phyloP scores from a whole-genome alignment of 1,140 invertebrate genomes.

The Drosophila bocki region DNA sequence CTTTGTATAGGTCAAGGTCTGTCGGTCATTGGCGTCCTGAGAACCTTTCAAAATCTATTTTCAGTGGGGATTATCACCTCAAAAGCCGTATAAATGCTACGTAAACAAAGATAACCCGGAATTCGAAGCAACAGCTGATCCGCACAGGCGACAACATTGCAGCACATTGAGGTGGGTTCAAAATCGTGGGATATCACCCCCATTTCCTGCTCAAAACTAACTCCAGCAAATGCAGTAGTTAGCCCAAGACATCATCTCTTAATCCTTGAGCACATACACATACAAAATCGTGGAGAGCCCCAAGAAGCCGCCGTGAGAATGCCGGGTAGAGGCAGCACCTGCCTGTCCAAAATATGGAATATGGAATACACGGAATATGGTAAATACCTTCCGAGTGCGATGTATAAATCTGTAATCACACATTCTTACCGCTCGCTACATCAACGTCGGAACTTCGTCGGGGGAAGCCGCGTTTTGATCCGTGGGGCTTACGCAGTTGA shows the following conservation, averaged over 20 bases:
- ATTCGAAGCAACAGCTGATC: conserved; percentile 37
- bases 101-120: conserved; percentile 42
- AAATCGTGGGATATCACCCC: conserved; percentile 51
- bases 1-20: conserved; percentile 33
- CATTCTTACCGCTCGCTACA: conserved; percentile 56
- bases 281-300: conserved; percentile 14
- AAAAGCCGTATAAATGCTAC: neutral
- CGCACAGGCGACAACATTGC: conserved; percentile 11
- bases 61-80: conserved; percentile 33
- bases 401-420: conserved; percentile 54
- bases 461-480: conserved; percentile 70
- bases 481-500: conserved; percentile 64
- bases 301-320: conserved; percentile 59
- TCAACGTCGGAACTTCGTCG: conserved; percentile 57
- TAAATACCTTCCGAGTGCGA: conserved; percentile 50
- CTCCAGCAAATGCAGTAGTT: conserved; percentile 58
- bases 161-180: conserved; percentile 34
- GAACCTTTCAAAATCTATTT: conserved; percentile 28
- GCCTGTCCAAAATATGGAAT: conserved; percentile 43
- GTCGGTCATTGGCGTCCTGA: conserved; percentile 22
- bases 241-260: conserved; percentile 57
- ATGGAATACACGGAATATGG: conserved; percentile 49
- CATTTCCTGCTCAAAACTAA: conserved; percentile 17
- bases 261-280: conserved; percentile 55
- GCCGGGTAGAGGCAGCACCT: conserved; percentile 43